Evolutionary conservation across 2,797 vertebrate species (phyloP), one percentile per base, ranked within the genome.

Genomic region (Siniperca undulata): DNA sequence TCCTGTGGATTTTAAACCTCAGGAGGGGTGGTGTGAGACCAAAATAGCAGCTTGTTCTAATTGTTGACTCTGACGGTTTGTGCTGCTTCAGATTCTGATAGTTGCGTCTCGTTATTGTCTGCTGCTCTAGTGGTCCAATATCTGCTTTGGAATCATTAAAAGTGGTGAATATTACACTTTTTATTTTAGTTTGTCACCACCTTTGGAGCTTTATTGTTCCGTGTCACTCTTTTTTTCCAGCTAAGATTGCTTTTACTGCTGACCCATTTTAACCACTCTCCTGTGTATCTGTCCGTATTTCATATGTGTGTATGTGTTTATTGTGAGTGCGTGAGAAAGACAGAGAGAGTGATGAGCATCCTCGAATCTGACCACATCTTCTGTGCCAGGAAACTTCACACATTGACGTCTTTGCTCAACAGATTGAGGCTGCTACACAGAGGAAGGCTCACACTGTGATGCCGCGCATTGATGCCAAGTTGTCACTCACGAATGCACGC

Each of bases 371-470:
- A n/a, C 73, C 38, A 0, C 1, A 13, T 56, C 59, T 38, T 55
- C 20, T 3, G 10, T 76, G 86, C 85, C 86, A 92, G 90, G 86
- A 89, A 92, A 89, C 86, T 90, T 92, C 80, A 82, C 90, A 90
- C 82, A 38, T 5, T 93, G 93, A 92, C 89, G 91, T 92, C 86
- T 86, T 87, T 83, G 34, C 80, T 59, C 1, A 82, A 85, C 92
- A 92, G 92, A 92, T 86, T 87, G 90, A 74, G 76, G 82, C 76
- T 73, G 77, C 83, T 19, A 19, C 69, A 55, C 66, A 61, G 66
- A 88, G 75, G 78, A 83, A 66, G 73, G 40, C 81, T 91, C 81
- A 22, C 86, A 50, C 74, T 58, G 40, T 50, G 83, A 80, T 55
- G 65, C 72, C 2, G 16, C 30, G 11, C 24, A 58, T 5, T 7